Conservation (phyloP, 2,888 invertebrate species). For the Chalcis sispes region DNA sequence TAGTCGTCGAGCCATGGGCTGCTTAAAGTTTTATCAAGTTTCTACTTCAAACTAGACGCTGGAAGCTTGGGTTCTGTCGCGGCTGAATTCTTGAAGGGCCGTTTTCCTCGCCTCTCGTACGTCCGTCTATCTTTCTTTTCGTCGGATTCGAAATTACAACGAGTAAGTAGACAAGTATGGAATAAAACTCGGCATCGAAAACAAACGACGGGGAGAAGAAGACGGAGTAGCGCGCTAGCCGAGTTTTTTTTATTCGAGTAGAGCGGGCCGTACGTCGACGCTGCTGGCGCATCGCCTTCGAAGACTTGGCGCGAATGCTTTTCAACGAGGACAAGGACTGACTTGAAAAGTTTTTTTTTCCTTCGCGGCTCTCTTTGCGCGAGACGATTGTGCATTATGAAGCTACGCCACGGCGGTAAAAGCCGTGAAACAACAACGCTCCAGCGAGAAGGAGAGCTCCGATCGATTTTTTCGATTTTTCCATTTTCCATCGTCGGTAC, state of each 20-base stretch:
- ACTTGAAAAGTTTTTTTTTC: slow-evolving; percentile 12
- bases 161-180: not conserved
- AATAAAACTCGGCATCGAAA: slow-evolving; percentile 1
- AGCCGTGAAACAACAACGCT: not conserved
- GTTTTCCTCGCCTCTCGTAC: too few relatives aligned
- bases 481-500: slow-evolving; percentile 26
- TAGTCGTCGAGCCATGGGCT: too few relatives aligned
- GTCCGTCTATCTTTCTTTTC: too few relatives aligned
- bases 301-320: not conserved
- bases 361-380: not conserved
- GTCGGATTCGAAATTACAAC: not conserved
- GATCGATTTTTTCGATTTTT: slow-evolving; percentile 42
- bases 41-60: too few relatives aligned
- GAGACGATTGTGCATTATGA: not conserved
- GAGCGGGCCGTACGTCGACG: not conserved
- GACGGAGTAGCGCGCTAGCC: not conserved
- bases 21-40: too few relatives aligned
- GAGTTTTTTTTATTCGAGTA: not conserved
- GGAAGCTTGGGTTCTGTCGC: too few relatives aligned
- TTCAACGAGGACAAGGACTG: slow-evolving; percentile 20
- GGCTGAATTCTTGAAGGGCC: too few relatives aligned
- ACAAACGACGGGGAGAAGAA: not conserved
- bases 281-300: not conserved
- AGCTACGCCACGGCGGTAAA: too few relatives aligned
- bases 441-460: slow-evolving; percentile 6